phyloP scores from a whole-genome alignment of 1,140 invertebrate genomes.

The Pachyrhynchus sulphureomaculatus region DNA sequence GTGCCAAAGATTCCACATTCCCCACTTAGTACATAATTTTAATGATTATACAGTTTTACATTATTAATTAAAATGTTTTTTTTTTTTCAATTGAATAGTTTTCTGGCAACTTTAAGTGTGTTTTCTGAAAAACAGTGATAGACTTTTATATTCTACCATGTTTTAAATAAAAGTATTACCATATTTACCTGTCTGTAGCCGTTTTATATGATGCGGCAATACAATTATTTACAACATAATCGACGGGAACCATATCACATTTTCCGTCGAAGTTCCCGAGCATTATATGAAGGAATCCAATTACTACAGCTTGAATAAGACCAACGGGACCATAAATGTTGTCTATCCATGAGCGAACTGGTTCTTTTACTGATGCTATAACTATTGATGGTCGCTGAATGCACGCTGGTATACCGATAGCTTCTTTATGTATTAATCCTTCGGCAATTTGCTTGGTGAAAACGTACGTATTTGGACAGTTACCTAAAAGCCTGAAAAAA shows the following conservation, averaged over 20 bases:
- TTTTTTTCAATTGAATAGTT: too few species aligned
- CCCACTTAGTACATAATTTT: too few species aligned
- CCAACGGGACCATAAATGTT: slow-evolving; percentile 75
- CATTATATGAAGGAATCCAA: slow-evolving; percentile 64
- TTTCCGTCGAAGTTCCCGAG: slow-evolving; percentile 54
- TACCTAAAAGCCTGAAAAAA: too few species aligned
- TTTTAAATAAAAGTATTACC: too few species aligned
- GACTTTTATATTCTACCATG: too few species aligned
- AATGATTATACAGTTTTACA: too few species aligned
- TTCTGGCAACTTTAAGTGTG: too few species aligned
- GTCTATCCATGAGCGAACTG: slow-evolving; percentile 69
- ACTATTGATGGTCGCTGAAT: neutral
- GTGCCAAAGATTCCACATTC: too few species aligned
- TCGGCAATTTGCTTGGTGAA: too few species aligned
- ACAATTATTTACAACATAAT: slow-evolving; percentile 69
- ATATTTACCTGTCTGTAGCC: slow-evolving; percentile 5
- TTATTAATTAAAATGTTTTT: too few species aligned
- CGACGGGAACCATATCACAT: slow-evolving; percentile 71
- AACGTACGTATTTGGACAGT: too few species aligned
- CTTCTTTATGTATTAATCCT: neutral
- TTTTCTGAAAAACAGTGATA: too few species aligned
- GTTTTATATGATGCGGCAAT: slow-evolving; percentile 52
- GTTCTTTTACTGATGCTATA: slow-evolving; percentile 55
- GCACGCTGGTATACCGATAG: neutral
- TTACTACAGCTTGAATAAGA: slow-evolving; percentile 56